Percentiles rank a stretch among this genome's conserved stretches.
phyloP scores from a whole-genome alignment of 2,888 invertebrate species.

The Polia nebulosa region DNA sequence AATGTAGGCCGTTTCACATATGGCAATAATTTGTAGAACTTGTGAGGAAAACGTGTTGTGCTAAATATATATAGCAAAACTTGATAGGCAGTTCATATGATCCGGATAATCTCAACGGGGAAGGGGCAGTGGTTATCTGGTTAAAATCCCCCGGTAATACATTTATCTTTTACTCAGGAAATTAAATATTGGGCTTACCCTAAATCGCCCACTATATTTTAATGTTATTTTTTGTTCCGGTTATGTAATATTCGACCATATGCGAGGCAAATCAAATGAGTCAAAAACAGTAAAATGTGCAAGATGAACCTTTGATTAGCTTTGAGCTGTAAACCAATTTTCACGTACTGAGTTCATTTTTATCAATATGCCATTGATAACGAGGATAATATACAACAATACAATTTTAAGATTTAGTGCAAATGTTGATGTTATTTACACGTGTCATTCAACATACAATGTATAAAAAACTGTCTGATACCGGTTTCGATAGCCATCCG shows the following conservation, averaged over 20 bases:
- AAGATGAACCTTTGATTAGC: neutral
- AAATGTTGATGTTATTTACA: conserved; percentile 4
- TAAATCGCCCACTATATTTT: neutral
- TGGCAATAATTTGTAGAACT: conserved; percentile 50
- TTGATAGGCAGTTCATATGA: conserved; percentile 27
- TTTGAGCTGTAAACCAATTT: neutral
- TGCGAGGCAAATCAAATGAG: neutral
- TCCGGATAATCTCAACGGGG: conserved; percentile 13
- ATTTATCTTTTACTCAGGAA: neutral
- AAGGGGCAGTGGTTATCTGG: neutral
- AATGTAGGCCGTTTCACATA: conserved; percentile 58
- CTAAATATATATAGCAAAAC: conserved; percentile 22
- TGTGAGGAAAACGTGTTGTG: conserved; percentile 51
- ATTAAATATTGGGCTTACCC: conserved; percentile 11
- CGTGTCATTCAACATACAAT: conserved; percentile 19
- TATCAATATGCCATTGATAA: neutral
- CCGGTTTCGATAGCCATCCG: conserved; percentile 43
- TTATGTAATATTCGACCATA: neutral
- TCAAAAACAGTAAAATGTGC: neutral
- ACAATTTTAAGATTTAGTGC: neutral
- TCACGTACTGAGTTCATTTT: neutral
- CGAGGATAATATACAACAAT: neutral
- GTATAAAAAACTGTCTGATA: conserved; percentile 24
- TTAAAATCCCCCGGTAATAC: neutral
- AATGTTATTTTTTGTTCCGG: neutral